Percentiles rank a stretch among this genome's conserved stretches.
phyloP scores from a whole-genome alignment of 2,888 invertebrate genomes.

The Ariolimax columbianus region DNA sequence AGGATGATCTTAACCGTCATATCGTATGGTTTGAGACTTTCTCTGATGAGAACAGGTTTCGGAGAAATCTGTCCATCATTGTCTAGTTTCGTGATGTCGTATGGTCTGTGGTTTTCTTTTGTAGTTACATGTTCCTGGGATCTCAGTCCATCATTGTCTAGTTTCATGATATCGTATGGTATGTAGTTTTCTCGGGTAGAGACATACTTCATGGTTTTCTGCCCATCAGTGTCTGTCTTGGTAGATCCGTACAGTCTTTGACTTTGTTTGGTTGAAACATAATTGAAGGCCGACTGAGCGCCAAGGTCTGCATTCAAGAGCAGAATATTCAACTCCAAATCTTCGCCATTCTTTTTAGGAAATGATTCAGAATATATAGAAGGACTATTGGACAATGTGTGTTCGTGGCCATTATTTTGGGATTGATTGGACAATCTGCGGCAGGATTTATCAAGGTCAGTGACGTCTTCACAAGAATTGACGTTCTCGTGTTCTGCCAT shows the following conservation, averaged over 20 bases:
- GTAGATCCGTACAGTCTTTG: neutral
- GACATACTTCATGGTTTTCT: too few relatives aligned
- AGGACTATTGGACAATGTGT: neutral
- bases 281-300: neutral
- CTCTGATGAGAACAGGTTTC: neutral
- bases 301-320: too few relatives aligned
- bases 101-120: neutral
- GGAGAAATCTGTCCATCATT: too few relatives aligned
- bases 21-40: constrained; percentile 19
- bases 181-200: too few relatives aligned
- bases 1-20: constrained; percentile 50
- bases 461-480: too few relatives aligned
- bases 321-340: too few relatives aligned
- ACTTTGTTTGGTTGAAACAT: neutral
- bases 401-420: neutral
- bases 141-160: neutral
- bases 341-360: neutral
- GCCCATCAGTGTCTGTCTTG: too few relatives aligned
- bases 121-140: neutral
- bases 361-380: neutral
- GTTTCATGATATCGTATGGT: too few relatives aligned
- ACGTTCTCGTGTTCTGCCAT: neutral
- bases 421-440: neutral
- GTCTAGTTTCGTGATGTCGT: too few relatives aligned
- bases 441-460: neutral